A percentile compares a stretch with the other conserved stretches of the same genome.
phyloP scores from a whole-genome alignment of 2,797 vertebrate species.

The Alectoris magna region DNA sequence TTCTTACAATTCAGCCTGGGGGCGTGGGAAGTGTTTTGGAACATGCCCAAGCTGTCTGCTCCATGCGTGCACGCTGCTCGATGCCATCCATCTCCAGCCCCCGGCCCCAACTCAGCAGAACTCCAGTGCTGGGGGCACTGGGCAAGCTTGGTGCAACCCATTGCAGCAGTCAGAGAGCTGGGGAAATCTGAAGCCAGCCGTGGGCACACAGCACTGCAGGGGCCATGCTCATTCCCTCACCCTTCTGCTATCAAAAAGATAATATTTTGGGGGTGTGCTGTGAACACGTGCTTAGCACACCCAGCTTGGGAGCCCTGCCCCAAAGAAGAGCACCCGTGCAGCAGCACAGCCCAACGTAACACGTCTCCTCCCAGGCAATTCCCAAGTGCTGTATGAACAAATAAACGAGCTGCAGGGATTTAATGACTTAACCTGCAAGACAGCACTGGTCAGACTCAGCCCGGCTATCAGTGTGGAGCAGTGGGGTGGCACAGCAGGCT shows the following conservation, averaged over 20 bases:
- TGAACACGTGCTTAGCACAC: background rate
- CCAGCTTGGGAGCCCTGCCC: background rate
- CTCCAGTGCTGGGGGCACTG: background rate
- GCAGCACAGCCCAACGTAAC: background rate
- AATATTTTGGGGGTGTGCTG: background rate
- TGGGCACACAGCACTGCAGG: background rate
- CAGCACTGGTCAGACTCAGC: background rate
- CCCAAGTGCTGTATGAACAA: background rate
- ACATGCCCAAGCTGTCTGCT: conserved; percentile 70
- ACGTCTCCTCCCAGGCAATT: background rate
- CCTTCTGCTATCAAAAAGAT: background rate
- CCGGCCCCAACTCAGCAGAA: background rate
- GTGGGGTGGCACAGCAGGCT: background rate
- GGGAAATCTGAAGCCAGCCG: background rate
- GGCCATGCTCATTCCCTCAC: background rate
- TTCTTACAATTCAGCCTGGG: conserved; percentile 65
- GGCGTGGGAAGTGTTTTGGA: conserved; percentile 70
- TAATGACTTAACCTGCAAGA: conserved; percentile 9
- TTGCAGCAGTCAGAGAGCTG: background rate
- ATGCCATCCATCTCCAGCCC: conserved; percentile 61
- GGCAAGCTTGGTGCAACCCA: background rate
- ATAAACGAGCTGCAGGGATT: background rate
- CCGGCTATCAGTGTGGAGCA: background rate
- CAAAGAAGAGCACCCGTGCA: background rate
- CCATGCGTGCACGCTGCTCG: conserved; percentile 27